phyloP scores from a whole-genome alignment of 2,888 invertebrate species.

The Diaprepes abbreviatus region DNA sequence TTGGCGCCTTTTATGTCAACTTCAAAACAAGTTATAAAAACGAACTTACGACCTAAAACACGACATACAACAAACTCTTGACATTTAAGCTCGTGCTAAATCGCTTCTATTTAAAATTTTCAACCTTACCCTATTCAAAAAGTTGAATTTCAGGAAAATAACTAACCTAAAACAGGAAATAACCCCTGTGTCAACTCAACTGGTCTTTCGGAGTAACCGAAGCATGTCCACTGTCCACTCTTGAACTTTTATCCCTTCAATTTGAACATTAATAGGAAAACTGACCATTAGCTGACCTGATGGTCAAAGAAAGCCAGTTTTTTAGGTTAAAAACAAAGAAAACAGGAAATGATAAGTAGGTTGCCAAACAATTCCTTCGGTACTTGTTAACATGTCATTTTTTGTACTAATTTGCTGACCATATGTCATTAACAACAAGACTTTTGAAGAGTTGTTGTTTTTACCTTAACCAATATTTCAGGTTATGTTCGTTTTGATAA shows the following conservation, averaged over 20 bases:
- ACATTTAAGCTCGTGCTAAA: constrained; percentile 41
- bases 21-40: constrained; percentile 34
- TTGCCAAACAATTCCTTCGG: not conserved
- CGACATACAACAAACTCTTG: constrained; percentile 34
- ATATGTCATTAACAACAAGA: constrained; percentile 13
- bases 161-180: constrained; percentile 33
- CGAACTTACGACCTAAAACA: constrained; percentile 40
- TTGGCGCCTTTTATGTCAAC: constrained; percentile 13
- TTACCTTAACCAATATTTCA: constrained; percentile 5
- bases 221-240: constrained; percentile 26
- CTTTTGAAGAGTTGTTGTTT: constrained; percentile 2
- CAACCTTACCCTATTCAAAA: constrained; percentile 11
- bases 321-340: constrained; percentile 1
- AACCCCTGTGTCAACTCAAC: constrained; percentile 27
- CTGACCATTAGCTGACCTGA: constrained; percentile 29
- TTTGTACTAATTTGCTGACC: constrained; percentile 1
- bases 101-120: constrained; percentile 22
- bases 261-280: constrained; percentile 20
- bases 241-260: constrained; percentile 29
- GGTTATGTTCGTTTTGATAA: constrained; percentile 6
- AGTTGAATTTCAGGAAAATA: constrained; percentile 36
- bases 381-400: constrained; percentile 5
- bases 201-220: constrained; percentile 22
- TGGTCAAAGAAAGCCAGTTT: constrained; percentile 10
- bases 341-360: constrained; percentile 15